Evolutionary conservation across 2,113 vertebrate species (phyloP).

Genomic region (Campylorhamphus procurvoides): DNA sequence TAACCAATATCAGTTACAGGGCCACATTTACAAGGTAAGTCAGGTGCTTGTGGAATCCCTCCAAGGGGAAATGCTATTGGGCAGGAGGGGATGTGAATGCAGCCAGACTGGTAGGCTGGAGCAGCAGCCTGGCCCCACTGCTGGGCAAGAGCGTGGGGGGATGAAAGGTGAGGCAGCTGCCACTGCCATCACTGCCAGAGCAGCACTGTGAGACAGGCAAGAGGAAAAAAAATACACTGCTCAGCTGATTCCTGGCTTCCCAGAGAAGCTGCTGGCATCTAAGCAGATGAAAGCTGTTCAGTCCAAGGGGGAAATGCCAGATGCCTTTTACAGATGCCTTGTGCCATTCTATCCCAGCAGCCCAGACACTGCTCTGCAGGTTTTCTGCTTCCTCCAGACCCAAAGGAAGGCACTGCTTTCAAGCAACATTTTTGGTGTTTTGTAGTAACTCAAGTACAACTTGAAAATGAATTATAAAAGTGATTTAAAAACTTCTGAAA

Average conservation of each 20-base stretch:
- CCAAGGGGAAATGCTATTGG: rapidly evolving
- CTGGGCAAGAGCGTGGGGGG: background rate
- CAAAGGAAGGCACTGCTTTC: background rate
- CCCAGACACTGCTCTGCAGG: rapidly evolving
- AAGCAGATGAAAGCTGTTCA: background rate
- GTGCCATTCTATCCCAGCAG: background rate
- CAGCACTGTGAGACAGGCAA: background rate
- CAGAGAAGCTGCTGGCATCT: background rate
- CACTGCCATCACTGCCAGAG: background rate
- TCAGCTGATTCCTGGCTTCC: background rate
- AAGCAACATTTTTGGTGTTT: background rate
- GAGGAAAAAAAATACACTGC: background rate
- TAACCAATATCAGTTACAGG: background rate
- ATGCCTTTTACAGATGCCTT: background rate
- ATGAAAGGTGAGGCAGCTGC: rapidly evolving
- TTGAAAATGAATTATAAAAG: background rate
- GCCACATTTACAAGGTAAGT: background rate
- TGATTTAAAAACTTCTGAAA: background rate
- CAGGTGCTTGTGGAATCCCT: background rate
- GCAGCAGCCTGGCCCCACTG: background rate
- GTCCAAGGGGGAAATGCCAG: background rate
- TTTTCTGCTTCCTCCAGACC: background rate
- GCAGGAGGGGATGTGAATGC: rapidly evolving
- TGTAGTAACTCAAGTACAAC: background rate
- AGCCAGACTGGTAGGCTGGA: background rate